Conservation (phyloP, 2,113 vertebrate species). For the Hoplias malabaricus region DNA sequence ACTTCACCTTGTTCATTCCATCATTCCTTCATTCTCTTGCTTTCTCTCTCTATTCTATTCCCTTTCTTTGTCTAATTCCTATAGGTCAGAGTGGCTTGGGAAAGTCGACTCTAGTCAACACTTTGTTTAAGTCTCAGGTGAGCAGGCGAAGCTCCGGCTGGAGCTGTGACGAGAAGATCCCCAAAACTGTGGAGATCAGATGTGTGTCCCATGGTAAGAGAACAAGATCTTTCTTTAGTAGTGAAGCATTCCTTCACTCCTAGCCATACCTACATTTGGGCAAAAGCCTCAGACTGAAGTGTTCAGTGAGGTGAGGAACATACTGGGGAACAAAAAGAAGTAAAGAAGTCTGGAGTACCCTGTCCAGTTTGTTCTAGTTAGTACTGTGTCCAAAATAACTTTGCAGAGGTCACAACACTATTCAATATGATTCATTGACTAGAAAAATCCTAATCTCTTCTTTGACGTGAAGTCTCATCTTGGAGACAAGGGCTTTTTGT, state of each 20-base stretch:
- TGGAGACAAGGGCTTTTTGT: conserved; percentile 8
- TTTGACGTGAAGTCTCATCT: neutral
- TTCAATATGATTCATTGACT: neutral
- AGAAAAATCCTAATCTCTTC: neutral
- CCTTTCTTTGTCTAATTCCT: neutral
- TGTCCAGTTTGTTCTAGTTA: neutral
- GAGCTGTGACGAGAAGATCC: conserved; percentile 92
- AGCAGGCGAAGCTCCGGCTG: conserved; percentile 90
- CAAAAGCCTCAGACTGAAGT: too few relatives aligned
- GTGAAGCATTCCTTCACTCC: neutral
- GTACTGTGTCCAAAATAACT: neutral
- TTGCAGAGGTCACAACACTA: neutral
- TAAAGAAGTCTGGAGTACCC: neutral
- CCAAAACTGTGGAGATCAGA: conserved; percentile 95
- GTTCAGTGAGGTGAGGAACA: neutral
- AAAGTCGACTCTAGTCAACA: conserved; percentile 93
- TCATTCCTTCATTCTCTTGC: neutral
- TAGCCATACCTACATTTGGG: neutral
- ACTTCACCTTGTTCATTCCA: neutral
- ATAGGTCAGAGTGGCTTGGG: conserved; percentile 92
- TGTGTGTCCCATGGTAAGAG: conserved; percentile 89
- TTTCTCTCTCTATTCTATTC: neutral
- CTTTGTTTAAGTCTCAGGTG: conserved; percentile 96
- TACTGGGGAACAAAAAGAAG: neutral
- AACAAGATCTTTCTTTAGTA: neutral